These are phyloP conservation scores for Zapornia atra DNA, from an alignment of 2,113 vertebrate species.

Conservation along the genomic window DNA sequence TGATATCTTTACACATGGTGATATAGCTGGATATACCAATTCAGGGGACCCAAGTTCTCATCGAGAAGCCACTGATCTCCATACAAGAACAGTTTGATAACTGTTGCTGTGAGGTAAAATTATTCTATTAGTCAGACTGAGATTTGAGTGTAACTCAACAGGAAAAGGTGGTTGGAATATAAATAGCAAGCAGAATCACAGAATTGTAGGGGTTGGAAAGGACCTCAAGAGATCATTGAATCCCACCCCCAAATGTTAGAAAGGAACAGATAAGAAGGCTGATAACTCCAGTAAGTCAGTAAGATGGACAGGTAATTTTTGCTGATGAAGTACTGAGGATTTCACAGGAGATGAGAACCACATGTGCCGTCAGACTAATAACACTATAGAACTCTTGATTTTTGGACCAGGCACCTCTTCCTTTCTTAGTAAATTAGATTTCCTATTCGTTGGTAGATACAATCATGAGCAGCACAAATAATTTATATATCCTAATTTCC, in stretches of 20 bases:
- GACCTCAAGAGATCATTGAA: too few relatives aligned
- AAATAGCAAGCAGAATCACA: not conserved
- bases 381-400: not conserved
- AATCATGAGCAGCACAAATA: not conserved
- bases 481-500: not conserved
- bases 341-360: not conserved
- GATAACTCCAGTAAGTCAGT: not conserved
- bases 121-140: not conserved
- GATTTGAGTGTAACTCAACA: not conserved
- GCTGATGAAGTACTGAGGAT: not conserved
- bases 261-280: not conserved
- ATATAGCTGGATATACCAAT: not conserved
- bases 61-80: not conserved
- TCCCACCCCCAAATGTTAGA: not conserved
- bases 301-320: not conserved
- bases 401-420: not conserved
- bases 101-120: not conserved
- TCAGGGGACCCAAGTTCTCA: not conserved
- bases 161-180: not conserved
- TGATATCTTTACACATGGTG: not conserved
- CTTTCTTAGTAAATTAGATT: not conserved
- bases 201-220: too few relatives aligned
- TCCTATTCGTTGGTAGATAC: not conserved
- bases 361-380: not conserved
- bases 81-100: not conserved